phyloP scores from a whole-genome alignment of 2,888 invertebrate genomes.

The Phania funesta region DNA sequence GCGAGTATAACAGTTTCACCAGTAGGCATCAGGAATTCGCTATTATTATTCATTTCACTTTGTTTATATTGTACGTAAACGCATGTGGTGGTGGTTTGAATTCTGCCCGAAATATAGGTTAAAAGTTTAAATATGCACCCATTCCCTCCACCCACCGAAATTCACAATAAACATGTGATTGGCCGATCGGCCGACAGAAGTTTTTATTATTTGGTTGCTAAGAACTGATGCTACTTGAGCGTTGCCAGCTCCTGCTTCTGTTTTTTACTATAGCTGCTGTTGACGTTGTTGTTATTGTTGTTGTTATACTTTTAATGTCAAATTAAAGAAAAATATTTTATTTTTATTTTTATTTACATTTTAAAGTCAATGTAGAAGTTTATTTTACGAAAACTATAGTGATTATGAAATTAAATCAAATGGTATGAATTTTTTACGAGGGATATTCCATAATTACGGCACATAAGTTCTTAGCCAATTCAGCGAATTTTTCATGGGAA shows the following conservation, averaged over 20 bases:
- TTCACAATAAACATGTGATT: conserved; percentile 47
- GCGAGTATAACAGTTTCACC: conserved; percentile 30
- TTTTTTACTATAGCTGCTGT: background rate
- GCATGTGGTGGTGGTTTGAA: conserved; percentile 67
- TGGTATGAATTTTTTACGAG: background rate
- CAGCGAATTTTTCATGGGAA: background rate
- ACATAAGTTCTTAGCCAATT: too few species aligned
- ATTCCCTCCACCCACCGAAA: conserved; percentile 66
- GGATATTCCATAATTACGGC: too few species aligned
- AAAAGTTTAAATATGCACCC: conserved; percentile 74
- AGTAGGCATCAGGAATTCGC: conserved; percentile 30
- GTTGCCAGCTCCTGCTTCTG: conserved; percentile 1
- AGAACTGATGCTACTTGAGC: background rate
- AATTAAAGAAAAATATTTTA: conserved; percentile 43
- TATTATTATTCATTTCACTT: conserved; percentile 23
- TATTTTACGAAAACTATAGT: background rate
- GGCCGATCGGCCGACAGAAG: conserved; percentile 41
- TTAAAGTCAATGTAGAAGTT: conserved; percentile 51
- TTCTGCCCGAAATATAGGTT: conserved; percentile 73
- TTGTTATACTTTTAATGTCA: conserved; percentile 59
- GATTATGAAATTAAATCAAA: conserved; percentile 39
- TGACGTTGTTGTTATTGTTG: background rate
- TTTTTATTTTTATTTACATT: conserved; percentile 2
- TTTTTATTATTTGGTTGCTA: conserved; percentile 34
- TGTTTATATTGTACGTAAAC: conserved; percentile 73